Percentiles rank a stretch among this genome's conserved stretches.
Evolutionary conservation across 37 sponge, comb jelly and placozoan species (phyloP).

Genomic region (Amphimedon queenslandica): DNA sequence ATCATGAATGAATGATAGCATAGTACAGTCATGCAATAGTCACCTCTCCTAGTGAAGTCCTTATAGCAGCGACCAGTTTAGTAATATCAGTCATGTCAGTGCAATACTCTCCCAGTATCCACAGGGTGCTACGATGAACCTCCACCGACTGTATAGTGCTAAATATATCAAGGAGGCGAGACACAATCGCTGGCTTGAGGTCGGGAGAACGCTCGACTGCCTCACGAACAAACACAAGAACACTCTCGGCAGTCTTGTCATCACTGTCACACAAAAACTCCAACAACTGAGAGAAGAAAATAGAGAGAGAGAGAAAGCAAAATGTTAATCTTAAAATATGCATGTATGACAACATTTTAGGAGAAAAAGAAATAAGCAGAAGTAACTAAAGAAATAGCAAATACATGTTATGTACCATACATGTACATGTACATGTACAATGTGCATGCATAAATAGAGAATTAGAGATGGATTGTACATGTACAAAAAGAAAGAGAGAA

Average conservation of each 20-base stretch:
- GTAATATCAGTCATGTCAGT: slow-evolving; percentile 82
- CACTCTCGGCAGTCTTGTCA: slow-evolving; percentile 81
- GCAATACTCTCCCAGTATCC: slow-evolving; percentile 99
- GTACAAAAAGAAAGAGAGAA: not conserved
- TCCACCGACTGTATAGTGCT: slow-evolving; percentile 54
- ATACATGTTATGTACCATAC: too few relatives aligned
- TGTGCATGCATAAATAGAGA: too few relatives aligned
- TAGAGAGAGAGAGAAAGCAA: too few relatives aligned
- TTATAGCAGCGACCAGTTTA: slow-evolving; percentile 71
- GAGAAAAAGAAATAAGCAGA: not conserved
- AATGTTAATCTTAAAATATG: not conserved
- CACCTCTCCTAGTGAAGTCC: slow-evolving; percentile 85
- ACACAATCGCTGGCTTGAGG: slow-evolving; percentile 64
- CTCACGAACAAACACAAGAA: slow-evolving; percentile 93
- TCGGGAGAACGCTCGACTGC: slow-evolving; percentile 84
- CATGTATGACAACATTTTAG: not conserved
- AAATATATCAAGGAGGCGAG: slow-evolving; percentile 84
- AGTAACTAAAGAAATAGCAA: not conserved
- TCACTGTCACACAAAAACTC: slow-evolving; percentile 87
- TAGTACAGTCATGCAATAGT: too few relatives aligned
- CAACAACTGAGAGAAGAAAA: slow-evolving; percentile 53
- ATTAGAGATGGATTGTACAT: not conserved
- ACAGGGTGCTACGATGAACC: slow-evolving; percentile 79
- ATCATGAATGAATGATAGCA: too few relatives aligned
- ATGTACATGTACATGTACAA: too few relatives aligned